A percentile compares a stretch with the other conserved stretches of the same genome.
These are phyloP conservation scores for Parasteatoda tepidariorum DNA, from an alignment of 1,140 invertebrate genomes.

Conservation along the genomic window DNA sequence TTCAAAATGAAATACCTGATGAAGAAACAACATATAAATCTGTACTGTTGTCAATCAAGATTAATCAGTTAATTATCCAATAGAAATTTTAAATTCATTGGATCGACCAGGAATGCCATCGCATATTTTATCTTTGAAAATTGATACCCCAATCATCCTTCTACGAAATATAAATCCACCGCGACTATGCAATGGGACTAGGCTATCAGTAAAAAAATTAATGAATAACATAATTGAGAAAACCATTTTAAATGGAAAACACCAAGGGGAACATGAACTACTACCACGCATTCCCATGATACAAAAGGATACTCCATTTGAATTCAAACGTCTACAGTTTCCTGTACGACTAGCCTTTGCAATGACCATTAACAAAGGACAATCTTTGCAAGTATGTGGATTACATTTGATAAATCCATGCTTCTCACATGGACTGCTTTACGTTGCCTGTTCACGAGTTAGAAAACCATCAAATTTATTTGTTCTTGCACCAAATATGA, in stretches of 20 bases:
- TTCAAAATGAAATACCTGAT: no score
- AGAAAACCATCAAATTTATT: no score
- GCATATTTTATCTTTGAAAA: conserved; percentile 13
- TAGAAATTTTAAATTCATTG: conserved; percentile 27
- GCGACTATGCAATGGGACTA: conserved; percentile 68
- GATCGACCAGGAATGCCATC: background rate
- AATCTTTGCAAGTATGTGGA: no score
- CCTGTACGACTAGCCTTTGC: conserved; percentile 70
- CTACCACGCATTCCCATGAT: conserved; percentile 32
- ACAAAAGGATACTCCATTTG: conserved; percentile 56
- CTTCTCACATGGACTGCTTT: no score
- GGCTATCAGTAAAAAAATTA: conserved; percentile 63
- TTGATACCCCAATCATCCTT: conserved; percentile 67
- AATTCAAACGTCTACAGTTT: conserved; percentile 71
- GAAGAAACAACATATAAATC: no score
- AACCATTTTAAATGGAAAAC: conserved; percentile 31
- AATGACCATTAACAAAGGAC: conserved; percentile 73
- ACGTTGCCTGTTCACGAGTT: no score
- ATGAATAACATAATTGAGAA: conserved; percentile 28
- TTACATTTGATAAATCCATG: no score
- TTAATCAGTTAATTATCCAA: conserved; percentile 63
- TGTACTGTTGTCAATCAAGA: conserved; percentile 63
- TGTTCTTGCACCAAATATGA: no score
- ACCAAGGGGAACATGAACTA: conserved; percentile 13
- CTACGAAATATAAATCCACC: conserved; percentile 66